Evolutionary conservation across 2,888 invertebrate genomes (phyloP).

Genomic region (Ptychoptera albimana): DNA sequence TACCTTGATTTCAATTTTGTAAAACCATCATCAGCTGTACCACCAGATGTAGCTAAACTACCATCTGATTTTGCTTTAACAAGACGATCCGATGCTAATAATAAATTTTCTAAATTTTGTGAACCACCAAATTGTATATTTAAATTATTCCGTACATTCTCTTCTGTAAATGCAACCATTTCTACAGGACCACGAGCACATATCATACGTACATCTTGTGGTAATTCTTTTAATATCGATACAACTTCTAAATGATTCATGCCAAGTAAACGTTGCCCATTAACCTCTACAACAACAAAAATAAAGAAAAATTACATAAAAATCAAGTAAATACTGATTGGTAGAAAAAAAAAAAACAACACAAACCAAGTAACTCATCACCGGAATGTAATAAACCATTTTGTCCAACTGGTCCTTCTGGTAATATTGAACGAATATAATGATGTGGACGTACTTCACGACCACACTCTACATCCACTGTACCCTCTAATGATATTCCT

Average conservation of each 20-base stretch:
- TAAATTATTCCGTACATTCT: slow-evolving; percentile 17
- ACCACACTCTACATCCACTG: slow-evolving; percentile 95
- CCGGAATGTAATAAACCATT: slow-evolving; percentile 80
- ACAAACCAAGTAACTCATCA: slow-evolving; percentile 70
- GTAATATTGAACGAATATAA: slow-evolving; percentile 90
- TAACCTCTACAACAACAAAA: slow-evolving; percentile 45
- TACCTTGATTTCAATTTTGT: slow-evolving; percentile 40
- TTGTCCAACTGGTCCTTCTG: slow-evolving; percentile 94
- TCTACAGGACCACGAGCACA: slow-evolving; percentile 50
- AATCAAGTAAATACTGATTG: slow-evolving; percentile 2
- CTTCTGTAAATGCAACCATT: slow-evolving; percentile 27
- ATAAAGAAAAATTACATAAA: slow-evolving; percentile 5
- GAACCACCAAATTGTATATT: slow-evolving; percentile 38
- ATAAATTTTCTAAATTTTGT: slow-evolving; percentile 38
- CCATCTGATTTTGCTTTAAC: slow-evolving; percentile 89
- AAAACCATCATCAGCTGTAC: slow-evolving; percentile 43
- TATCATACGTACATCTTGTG: slow-evolving; percentile 79
- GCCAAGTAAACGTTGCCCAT: slow-evolving; percentile 72
- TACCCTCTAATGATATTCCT: slow-evolving; percentile 94
- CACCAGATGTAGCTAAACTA: slow-evolving; percentile 52
- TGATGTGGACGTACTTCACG: slow-evolving; percentile 96
- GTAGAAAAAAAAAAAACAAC: slow-evolving; percentile 10
- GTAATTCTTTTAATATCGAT: slow-evolving; percentile 79
- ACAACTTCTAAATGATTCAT: slow-evolving; percentile 93
- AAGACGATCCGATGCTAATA: slow-evolving; percentile 50